Conservation (phyloP, 2,888 invertebrate genomes). For the Junonia oenone region DNA sequence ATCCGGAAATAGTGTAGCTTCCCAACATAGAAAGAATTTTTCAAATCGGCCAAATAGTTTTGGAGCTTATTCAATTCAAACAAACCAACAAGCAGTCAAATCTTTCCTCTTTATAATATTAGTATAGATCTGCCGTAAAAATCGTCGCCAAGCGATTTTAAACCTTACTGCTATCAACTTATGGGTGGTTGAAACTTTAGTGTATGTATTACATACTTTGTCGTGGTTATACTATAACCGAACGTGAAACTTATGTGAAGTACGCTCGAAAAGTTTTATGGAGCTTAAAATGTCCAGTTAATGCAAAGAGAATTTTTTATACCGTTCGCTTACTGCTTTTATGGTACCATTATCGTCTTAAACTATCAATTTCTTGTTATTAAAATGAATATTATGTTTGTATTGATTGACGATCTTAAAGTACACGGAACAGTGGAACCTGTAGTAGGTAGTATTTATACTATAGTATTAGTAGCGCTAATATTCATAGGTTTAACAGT, state of each 20-base stretch:
- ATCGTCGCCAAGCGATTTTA: slow-evolving; percentile 7
- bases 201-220: slow-evolving; percentile 5
- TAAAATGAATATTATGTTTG: slow-evolving; percentile 4
- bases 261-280: slow-evolving; percentile 73
- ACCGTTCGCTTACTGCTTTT: slow-evolving; percentile 19
- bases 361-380: neutral
- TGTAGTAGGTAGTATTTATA: too few species aligned
- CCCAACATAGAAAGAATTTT: too few species aligned
- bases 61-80: too few species aligned
- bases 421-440: too few species aligned
- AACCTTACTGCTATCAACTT: slow-evolving; percentile 17
- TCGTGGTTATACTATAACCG: slow-evolving; percentile 41
- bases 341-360: slow-evolving; percentile 1
- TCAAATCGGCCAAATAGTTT: too few species aligned
- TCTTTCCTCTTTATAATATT: too few species aligned
- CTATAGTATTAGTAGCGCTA: too few species aligned
- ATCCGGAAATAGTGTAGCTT: too few species aligned
- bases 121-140: slow-evolving; percentile 17
- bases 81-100: too few species aligned
- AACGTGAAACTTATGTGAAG: slow-evolving; percentile 73
- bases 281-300: slow-evolving; percentile 67
- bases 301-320: slow-evolving; percentile 63
- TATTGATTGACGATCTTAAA: too few species aligned
- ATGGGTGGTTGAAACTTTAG: slow-evolving; percentile 1
- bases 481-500: too few species aligned